Conservation (phyloP, 1,140 invertebrate genomes). For the Panagrolaimus sp. region DNA sequence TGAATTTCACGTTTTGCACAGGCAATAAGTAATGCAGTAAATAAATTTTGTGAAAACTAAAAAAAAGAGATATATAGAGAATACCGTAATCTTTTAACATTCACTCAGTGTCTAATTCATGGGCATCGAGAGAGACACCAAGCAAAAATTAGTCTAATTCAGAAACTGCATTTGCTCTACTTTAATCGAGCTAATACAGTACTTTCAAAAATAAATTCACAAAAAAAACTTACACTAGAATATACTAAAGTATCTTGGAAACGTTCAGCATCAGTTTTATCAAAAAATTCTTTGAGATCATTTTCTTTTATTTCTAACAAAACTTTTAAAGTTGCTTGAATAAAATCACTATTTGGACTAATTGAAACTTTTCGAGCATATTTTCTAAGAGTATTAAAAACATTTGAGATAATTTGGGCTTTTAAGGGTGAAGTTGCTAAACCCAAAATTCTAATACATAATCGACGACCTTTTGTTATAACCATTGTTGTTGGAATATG, state of each 20-base stretch:
- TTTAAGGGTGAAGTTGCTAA: not conserved
- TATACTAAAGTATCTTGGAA: slow-evolving; percentile 15
- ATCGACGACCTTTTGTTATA: slow-evolving; percentile 10
- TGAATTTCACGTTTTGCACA: not conserved
- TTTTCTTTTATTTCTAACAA: slow-evolving; percentile 11
- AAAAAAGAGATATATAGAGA: too few relatives aligned
- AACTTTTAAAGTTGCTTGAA: slow-evolving; percentile 9
- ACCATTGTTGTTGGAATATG: slow-evolving; percentile 2
- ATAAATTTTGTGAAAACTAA: slow-evolving; percentile 24
- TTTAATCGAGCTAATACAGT: too few relatives aligned
- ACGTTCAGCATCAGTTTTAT: slow-evolving; percentile 8
- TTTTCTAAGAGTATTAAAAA: slow-evolving; percentile 1
- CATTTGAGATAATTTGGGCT: not conserved
- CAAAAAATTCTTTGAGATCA: slow-evolving; percentile 15
- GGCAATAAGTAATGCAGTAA: slow-evolving; percentile 17
- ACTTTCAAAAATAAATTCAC: too few relatives aligned
- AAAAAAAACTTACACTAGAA: too few relatives aligned
- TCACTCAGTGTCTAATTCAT: too few relatives aligned
- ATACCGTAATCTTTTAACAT: too few relatives aligned
- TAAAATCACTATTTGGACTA: slow-evolving; percentile 1
- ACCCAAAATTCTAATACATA: not conserved
- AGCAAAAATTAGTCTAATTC: too few relatives aligned
- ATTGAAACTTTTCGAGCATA: not conserved
- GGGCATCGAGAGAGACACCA: too few relatives aligned
- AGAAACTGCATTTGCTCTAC: too few relatives aligned